Conservation (phyloP, 2,113 vertebrate genomes). For the Ochotona princeps region DNA sequence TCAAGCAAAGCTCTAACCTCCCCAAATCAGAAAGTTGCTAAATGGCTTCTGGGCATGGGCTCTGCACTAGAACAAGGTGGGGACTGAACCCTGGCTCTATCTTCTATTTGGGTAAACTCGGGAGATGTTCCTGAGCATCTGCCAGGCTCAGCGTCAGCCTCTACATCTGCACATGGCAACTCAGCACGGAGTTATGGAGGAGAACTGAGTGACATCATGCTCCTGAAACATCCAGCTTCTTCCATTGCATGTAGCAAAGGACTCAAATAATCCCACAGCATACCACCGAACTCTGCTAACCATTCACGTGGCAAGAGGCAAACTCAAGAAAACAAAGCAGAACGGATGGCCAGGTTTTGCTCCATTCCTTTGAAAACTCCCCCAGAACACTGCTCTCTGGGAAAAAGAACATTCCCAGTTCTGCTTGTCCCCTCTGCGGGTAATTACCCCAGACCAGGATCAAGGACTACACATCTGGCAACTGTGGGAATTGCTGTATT, state of each 20-base stretch:
- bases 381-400: neutral
- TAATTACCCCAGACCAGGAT: neutral
- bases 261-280: neutral
- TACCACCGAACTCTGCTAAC: neutral
- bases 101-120: neutral
- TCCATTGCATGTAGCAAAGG: neutral
- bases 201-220: neutral
- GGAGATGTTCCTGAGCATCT: neutral
- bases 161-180: neutral
- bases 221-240: neutral
- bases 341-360: neutral
- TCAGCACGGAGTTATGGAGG: neutral
- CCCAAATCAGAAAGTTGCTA: neutral
- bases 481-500: neutral
- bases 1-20: neutral
- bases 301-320: neutral
- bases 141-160: neutral
- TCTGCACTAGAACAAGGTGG: neutral
- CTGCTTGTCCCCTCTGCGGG: neutral
- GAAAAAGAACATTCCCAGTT: neutral
- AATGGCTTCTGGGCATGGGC: rapidly evolving
- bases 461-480: neutral
- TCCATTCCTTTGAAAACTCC: neutral
- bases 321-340: conserved; percentile 10
- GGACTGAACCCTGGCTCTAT: neutral